A percentile compares a stretch with the other conserved stretches of the same genome.
These are phyloP conservation scores for Cyanocitta stelleri DNA, from an alignment of 2,113 vertebrate species.

Conservation along the genomic window DNA sequence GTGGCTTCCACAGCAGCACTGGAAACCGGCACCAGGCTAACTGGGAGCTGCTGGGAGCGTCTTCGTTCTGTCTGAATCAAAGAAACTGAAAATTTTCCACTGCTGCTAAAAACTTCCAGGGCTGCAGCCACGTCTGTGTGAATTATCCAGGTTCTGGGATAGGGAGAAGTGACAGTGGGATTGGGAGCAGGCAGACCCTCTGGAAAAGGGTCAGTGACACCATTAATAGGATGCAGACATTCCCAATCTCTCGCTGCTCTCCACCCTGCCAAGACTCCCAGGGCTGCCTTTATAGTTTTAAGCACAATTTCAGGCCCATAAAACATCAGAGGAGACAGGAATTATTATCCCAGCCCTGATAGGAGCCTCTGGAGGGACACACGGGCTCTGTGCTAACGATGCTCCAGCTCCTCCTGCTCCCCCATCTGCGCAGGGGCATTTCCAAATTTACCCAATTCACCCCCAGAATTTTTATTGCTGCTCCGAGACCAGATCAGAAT, in stretches of 20 bases:
- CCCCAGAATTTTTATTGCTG: not conserved
- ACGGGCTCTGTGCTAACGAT: not conserved
- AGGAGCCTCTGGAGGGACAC: not conserved
- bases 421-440: not conserved
- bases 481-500: not conserved
- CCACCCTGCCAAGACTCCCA: conserved; percentile 26
- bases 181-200: not conserved
- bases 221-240: conserved; percentile 37
- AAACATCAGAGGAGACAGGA: conserved; percentile 19
- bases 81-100: not conserved
- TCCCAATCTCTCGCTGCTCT: not conserved
- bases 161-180: conserved; percentile 1
- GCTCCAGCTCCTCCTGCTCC: not conserved
- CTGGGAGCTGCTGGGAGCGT: not conserved
- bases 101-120: not conserved
- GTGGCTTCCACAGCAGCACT: not conserved
- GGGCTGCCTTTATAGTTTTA: not conserved
- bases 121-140: not conserved
- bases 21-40: not conserved
- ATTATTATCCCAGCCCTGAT: not conserved
- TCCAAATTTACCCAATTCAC: not conserved
- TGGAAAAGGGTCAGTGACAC: conserved; percentile 31
- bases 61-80: not conserved
- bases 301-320: conserved; percentile 9
- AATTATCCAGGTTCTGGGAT: not conserved